A percentile compares a stretch with the other conserved stretches of the same genome.
phyloP scores from a whole-genome alignment of 1,140 invertebrate species.

The Anthonomus grandis region DNA sequence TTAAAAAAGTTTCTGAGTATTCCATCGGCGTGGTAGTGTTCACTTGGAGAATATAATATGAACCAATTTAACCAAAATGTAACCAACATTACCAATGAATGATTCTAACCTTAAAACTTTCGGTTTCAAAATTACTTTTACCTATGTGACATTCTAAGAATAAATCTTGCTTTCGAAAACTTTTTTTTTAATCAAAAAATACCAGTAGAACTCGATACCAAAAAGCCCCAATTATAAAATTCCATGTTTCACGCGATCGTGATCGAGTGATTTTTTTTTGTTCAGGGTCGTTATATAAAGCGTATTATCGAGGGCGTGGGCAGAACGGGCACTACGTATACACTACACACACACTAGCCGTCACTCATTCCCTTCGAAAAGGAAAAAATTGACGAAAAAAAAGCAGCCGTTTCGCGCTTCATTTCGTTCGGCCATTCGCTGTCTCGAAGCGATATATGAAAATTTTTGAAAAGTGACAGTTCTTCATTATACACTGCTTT shows the following conservation, averaged over 20 bases:
- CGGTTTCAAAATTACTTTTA: no score
- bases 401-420: slow-evolving; percentile 21
- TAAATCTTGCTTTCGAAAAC: no score
- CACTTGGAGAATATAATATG: no score
- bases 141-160: no score
- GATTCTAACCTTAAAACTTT: no score
- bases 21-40: no score
- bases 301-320: slow-evolving; percentile 13
- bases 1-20: no score
- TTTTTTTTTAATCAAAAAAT: no score
- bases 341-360: slow-evolving; percentile 10
- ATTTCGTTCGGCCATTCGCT: slow-evolving; percentile 22
- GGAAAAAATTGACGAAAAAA: slow-evolving; percentile 5
- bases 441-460: slow-evolving; percentile 19
- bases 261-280: background rate
- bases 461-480: slow-evolving; percentile 16
- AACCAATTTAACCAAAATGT: no score
- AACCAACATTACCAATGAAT: no score
- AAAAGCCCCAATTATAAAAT: no score
- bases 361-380: slow-evolving; percentile 12
- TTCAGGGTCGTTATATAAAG: background rate
- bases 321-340: background rate
- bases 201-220: no score
- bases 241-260: slow-evolving; percentile 5
- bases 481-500: slow-evolving; percentile 3